phyloP scores from a whole-genome alignment of 2,113 vertebrate genomes.

The Neofelis nebulosa region DNA sequence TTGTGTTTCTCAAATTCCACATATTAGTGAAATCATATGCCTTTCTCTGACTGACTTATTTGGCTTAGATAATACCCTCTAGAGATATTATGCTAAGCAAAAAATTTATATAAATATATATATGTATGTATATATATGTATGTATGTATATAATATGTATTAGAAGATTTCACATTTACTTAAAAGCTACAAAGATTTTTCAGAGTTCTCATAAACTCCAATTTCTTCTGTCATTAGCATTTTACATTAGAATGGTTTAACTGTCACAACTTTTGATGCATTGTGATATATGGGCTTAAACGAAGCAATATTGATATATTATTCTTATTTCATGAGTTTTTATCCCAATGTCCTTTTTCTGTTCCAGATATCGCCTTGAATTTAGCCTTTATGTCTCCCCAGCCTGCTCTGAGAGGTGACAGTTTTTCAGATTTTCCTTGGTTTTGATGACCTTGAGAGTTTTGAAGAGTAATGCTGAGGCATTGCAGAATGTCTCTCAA shows the following conservation, averaged over 20 bases:
- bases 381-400: neutral
- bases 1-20: too few species aligned
- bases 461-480: neutral
- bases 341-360: neutral
- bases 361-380: neutral
- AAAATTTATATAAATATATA: too few species aligned
- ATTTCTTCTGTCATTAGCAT: neutral
- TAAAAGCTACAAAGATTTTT: neutral
- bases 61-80: too few species aligned
- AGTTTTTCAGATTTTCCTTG: neutral
- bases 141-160: neutral
- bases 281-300: neutral
- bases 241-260: neutral
- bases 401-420: neutral
- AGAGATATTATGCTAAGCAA: too few species aligned
- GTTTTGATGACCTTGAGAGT: neutral
- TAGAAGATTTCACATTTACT: neutral
- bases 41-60: too few species aligned
- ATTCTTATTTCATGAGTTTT: neutral
- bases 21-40: too few species aligned
- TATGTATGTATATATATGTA: fast-evolving
- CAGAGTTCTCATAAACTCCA: neutral
- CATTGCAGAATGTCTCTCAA: neutral
- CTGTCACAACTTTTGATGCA: neutral
- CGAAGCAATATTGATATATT: neutral